Evolutionary conservation across 2,888 invertebrate genomes (phyloP), one percentile per base, ranked within the genome.

Genomic region (Himalopsyche japonica): DNA sequence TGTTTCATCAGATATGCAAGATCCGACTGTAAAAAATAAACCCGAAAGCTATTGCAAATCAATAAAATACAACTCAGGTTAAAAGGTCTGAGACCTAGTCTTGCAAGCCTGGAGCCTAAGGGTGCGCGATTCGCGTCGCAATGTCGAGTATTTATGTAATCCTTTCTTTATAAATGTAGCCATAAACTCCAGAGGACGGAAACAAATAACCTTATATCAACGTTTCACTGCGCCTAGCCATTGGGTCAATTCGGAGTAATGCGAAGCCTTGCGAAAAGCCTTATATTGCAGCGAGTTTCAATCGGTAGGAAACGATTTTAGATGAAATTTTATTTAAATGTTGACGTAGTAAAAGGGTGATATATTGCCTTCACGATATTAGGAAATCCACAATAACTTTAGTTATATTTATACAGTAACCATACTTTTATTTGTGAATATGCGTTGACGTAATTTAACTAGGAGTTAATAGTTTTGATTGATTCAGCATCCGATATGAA

Each of bases 121-220:
- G 77, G 37, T 77, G 76, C 70, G 27, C 82, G 24, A 34, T 49
- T 32, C 34, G 32, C 30, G 7, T 43, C 43, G 43, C 43, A 43
- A 64, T 47, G 24, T 47, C 24, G 20, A 82, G 37, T 47, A 27
- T 79, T 79, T 12, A 18, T 76, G 48, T 79, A 82, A 82, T 82
- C 79, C 79, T 76, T 82, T 83, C 85, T 64, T 80, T 85, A 81
- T 43, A 83, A 85, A 81, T 83, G 49, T 43, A 43, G 78, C 85
- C 70, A 57, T 85, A 85, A 83, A 82, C 77, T 80, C 80, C 37
- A 32, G 70, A 64, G 85, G 79, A 81, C 79, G 83, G 81, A 83
- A 85, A 85, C 85, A 83, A 86, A 82, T 82, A 84, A 85, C 85
- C 85, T 82, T 79, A 70, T 48, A 76, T 85, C 79, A 76, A 84